Percentiles rank a stretch among this genome's conserved stretches.
Conservation (phyloP, 1,140 invertebrate genomes). For the Apolygus lucorum region DNA sequence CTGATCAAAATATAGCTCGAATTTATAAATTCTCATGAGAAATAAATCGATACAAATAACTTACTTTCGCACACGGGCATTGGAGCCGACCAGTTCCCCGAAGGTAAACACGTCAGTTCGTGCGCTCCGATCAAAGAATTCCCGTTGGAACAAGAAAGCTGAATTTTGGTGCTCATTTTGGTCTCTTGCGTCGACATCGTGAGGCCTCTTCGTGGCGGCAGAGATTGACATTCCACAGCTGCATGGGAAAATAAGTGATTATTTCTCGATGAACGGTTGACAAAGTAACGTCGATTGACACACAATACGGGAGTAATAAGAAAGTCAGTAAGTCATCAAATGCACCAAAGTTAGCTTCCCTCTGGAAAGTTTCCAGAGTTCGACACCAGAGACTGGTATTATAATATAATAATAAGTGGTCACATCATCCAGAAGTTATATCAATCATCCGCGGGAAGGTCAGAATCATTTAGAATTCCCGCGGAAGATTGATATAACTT, state of each 20-base stretch:
- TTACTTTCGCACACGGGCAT: conserved; percentile 72
- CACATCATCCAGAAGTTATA: too few relatives aligned
- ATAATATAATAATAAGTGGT: too few relatives aligned
- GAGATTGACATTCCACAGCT: conserved; percentile 64
- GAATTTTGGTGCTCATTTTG: conserved; percentile 60
- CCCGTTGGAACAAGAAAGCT: conserved; percentile 71
- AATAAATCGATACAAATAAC: conserved; percentile 30
- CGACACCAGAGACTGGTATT: too few relatives aligned
- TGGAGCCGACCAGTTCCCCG: conserved; percentile 73
- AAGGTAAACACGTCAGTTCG: conserved; percentile 62
- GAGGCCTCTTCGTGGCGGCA: conserved; percentile 58
- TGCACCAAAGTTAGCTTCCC: too few relatives aligned
- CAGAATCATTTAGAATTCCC: too few relatives aligned
- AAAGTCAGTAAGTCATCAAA: too few relatives aligned
- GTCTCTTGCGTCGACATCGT: conserved; percentile 58
- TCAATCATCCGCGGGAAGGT: too few relatives aligned
- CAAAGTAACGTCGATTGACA: too few relatives aligned
- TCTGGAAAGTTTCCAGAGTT: too few relatives aligned
- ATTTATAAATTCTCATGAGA: background rate
- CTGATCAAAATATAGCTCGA: background rate
- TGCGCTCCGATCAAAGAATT: conserved; percentile 66
- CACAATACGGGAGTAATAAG: too few relatives aligned
- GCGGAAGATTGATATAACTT: too few relatives aligned
- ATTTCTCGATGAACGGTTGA: background rate
- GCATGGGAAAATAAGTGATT: conserved; percentile 22